Evolutionary conservation across 2,113 vertebrate genomes (phyloP).

Genomic region (Neodon shergylaensis): DNA sequence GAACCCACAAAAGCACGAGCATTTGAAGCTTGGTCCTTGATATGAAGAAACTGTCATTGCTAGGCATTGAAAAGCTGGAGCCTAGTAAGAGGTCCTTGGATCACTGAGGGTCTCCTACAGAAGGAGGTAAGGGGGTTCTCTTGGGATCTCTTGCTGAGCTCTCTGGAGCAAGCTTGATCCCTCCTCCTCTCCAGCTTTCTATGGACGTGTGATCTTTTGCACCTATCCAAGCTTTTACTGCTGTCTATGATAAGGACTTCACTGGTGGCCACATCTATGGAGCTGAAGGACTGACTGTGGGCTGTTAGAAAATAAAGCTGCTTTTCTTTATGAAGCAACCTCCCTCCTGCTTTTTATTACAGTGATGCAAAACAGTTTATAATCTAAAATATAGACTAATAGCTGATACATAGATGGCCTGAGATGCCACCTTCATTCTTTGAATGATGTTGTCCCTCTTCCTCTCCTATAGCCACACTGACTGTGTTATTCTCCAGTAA

Average conservation of each 20-base stretch:
- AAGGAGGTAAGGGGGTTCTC: not conserved
- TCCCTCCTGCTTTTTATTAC: not conserved
- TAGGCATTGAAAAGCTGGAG: not conserved
- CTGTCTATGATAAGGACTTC: not conserved
- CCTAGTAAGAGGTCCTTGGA: not conserved
- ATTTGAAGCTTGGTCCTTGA: not conserved
- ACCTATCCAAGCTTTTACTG: not conserved
- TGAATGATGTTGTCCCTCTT: not conserved
- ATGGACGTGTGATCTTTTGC: not conserved
- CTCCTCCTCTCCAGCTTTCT: not conserved
- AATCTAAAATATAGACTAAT: not conserved
- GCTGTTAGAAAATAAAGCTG: not conserved
- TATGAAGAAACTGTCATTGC: not conserved
- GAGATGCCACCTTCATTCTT: not conserved
- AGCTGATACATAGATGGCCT: not conserved
- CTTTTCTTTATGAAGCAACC: not conserved
- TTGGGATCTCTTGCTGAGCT: not conserved
- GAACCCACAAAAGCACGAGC: not conserved
- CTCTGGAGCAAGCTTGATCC: not conserved
- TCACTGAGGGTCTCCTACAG: not conserved
- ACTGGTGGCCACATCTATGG: not conserved
- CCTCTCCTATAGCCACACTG: no score
- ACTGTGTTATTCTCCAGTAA: not conserved
- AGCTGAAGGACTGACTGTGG: not conserved
- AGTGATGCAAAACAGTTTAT: not conserved